phyloP scores from a whole-genome alignment of 1,140 invertebrate genomes.

The Bombus sibiricus region DNA sequence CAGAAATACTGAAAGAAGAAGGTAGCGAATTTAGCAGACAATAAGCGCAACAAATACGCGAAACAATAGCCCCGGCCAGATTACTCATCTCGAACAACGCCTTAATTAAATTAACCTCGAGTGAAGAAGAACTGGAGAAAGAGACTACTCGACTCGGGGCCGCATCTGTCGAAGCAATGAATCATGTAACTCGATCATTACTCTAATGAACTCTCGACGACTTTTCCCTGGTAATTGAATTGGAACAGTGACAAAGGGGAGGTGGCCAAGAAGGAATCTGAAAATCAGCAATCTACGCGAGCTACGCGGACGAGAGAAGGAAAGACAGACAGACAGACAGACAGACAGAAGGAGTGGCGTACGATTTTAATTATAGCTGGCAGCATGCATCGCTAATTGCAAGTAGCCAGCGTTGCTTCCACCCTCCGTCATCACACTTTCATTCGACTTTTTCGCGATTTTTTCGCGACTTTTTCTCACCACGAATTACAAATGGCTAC shows the following conservation, averaged over 20 bases:
- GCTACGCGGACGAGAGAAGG: background rate
- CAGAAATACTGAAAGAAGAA: background rate
- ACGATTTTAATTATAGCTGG: slow-evolving; percentile 75
- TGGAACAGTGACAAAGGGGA: slow-evolving; percentile 4
- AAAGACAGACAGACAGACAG: slow-evolving; percentile 5
- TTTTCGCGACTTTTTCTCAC: slow-evolving; percentile 68
- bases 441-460: slow-evolving; percentile 74
- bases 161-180: slow-evolving; percentile 5
- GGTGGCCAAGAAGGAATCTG: background rate
- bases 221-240: slow-evolving; percentile 21
- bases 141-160: no score
- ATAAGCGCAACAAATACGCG: background rate
- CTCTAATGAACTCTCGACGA: background rate
- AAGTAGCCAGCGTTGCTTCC: slow-evolving; percentile 53
- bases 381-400: slow-evolving; percentile 77
- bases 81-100: background rate
- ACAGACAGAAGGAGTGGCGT: slow-evolving; percentile 10
- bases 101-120: background rate
- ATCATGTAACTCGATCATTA: slow-evolving; percentile 22
- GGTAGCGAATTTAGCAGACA: background rate
- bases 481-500: slow-evolving; percentile 80
- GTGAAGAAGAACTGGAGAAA: background rate
- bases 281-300: slow-evolving; percentile 1
- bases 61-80: background rate
- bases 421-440: slow-evolving; percentile 78